These are phyloP conservation scores for Agonum fuliginosum DNA, from an alignment of 2,888 invertebrate species.

Conservation along the genomic window DNA sequence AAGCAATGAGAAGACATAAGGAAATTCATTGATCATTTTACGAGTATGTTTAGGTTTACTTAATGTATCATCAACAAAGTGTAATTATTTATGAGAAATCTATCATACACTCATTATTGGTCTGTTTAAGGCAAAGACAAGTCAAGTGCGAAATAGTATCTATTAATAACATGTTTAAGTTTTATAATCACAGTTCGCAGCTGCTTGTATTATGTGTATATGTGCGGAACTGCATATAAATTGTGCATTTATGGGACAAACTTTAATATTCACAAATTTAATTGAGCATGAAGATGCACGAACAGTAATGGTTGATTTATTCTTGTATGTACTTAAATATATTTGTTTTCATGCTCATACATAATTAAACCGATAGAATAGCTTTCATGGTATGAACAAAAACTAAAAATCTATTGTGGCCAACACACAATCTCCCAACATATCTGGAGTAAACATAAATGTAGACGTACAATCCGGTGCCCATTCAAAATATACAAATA, in stretches of 20 bases:
- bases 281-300: neutral
- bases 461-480: no score
- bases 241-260: neutral
- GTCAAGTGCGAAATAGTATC: neutral
- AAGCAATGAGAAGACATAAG: conserved; percentile 7
- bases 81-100: conserved; percentile 8
- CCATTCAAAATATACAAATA: no score
- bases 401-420: no score
- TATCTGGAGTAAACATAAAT: no score
- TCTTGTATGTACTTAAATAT: no score
- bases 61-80: neutral
- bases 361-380: no score
- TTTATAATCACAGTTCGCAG: neutral
- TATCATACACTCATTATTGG: neutral
- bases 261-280: neutral
- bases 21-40: conserved; percentile 1
- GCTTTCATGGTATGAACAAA: no score
- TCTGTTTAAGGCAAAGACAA: neutral
- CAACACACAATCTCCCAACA: no score
- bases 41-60: neutral
- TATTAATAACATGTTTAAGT: neutral
- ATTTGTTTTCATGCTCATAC: no score
- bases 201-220: neutral
- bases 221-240: neutral
- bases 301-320: neutral